Percentiles rank a stretch among this genome's conserved stretches.
These are phyloP conservation scores for Eurypyga helias DNA, from an alignment of 2,113 vertebrate species.

Conservation along the genomic window DNA sequence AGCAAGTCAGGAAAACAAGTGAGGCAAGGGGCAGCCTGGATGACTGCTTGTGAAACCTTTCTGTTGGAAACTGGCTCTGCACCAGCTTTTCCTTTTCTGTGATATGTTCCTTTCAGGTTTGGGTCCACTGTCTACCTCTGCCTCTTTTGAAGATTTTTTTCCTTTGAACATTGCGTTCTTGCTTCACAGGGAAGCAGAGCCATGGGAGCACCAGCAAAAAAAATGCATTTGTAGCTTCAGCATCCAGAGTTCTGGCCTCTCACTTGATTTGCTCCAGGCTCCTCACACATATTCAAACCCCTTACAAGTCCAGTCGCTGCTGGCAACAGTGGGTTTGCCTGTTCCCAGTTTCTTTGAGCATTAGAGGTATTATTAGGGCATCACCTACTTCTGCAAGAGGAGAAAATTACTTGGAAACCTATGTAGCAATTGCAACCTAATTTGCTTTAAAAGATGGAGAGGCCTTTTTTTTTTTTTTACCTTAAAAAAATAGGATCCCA, in stretches of 20 bases:
- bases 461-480: not conserved
- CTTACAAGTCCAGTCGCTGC: not conserved
- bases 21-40: conserved; percentile 15
- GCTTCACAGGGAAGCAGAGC: not conserved
- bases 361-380: conserved; percentile 20
- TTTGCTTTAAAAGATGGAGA: not conserved
- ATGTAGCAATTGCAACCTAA: not conserved
- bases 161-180: conserved; percentile 18
- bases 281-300: not conserved
- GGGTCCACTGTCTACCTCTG: conserved; percentile 13
- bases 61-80: not conserved
- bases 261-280: not conserved
- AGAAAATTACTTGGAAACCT: conserved; percentile 13
- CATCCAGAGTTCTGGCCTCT: conserved; percentile 9
- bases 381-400: not conserved
- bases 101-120: conserved; percentile 21
- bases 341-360: not conserved
- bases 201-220: not conserved
- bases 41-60: conserved; percentile 33
- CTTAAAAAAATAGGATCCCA: not conserved
- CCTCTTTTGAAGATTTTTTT: conserved; percentile 17
- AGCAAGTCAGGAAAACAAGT: conserved; percentile 44
- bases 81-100: conserved; percentile 41
- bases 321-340: not conserved
- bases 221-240: not conserved